Percentiles rank a stretch among this genome's conserved stretches.
Conservation (phyloP, 2,113 vertebrate species). For the Tachysurus fulvidraco region DNA sequence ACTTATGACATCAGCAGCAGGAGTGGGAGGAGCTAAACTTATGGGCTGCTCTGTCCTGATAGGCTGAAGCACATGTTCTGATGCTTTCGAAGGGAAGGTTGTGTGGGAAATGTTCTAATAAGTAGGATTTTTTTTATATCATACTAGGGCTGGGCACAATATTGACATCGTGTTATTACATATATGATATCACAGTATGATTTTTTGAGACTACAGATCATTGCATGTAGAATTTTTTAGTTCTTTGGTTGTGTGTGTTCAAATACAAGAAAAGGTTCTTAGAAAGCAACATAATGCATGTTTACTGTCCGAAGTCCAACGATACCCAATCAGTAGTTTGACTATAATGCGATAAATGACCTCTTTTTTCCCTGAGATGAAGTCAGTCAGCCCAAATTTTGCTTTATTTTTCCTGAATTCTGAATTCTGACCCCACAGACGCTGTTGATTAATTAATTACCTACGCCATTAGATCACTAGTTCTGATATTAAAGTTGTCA, state of each 20-base stretch:
- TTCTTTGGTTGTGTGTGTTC: neutral
- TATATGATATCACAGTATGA: neutral
- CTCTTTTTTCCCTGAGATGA: too few species aligned
- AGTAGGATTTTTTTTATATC: neutral
- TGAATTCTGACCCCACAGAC: too few species aligned
- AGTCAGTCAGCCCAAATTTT: too few species aligned
- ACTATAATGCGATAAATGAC: too few species aligned
- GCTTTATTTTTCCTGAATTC: too few species aligned
- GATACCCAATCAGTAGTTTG: neutral
- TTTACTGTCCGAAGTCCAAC: too few species aligned
- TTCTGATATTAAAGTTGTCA: neutral
- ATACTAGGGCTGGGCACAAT: neutral
- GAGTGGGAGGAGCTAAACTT: constrained; percentile 69
- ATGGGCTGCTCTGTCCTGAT: constrained; percentile 54
- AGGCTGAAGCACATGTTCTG: constrained; percentile 71
- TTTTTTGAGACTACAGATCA: neutral
- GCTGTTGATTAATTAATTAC: neutral
- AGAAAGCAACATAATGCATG: neutral
- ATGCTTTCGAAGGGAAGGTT: constrained; percentile 57
- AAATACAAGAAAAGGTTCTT: neutral
- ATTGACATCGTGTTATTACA: too few species aligned
- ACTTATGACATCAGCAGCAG: constrained; percentile 50
- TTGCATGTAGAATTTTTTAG: neutral
- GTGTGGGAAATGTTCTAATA: neutral
- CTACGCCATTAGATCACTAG: too few species aligned